phyloP scores from a whole-genome alignment of 2,113 vertebrate species.

The Oryzias curvinotus region DNA sequence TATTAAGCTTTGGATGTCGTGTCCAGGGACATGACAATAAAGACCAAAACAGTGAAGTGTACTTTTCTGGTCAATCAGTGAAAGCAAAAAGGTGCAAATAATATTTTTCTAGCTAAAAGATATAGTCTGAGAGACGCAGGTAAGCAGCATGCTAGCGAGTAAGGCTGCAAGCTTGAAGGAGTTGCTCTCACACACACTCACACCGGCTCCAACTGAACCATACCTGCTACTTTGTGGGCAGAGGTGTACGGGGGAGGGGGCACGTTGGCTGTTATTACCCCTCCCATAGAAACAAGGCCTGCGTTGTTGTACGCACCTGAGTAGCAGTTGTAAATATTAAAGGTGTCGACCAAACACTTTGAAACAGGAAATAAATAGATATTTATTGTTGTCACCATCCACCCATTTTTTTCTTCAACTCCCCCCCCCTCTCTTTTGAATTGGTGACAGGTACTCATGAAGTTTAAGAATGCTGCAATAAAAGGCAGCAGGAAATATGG shows the following conservation, averaged over 20 bases:
- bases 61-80: constrained; percentile 69
- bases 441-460: neutral
- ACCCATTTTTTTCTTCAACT: neutral
- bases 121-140: constrained; percentile 41
- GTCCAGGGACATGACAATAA: neutral
- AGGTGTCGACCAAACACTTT: constrained; percentile 38
- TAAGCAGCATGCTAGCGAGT: constrained; percentile 69
- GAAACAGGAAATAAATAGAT: constrained; percentile 7
- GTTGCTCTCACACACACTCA: constrained; percentile 24
- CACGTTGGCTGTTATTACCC: constrained; percentile 87
- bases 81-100: constrained; percentile 22
- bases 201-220: constrained; percentile 41
- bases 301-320: constrained; percentile 97
- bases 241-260: constrained; percentile 86
- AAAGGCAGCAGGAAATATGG: neutral
- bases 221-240: constrained; percentile 88
- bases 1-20: too few species aligned
- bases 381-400: neutral
- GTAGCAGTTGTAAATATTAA: constrained; percentile 71
- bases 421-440: neutral
- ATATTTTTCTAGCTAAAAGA: constrained; percentile 31
- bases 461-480: neutral
- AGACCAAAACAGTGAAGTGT: neutral
- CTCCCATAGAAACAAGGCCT: constrained; percentile 90
- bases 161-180: constrained; percentile 58